These are phyloP conservation scores for Leucophenga varia DNA, from an alignment of 1,140 invertebrate genomes.

Conservation along the genomic window DNA sequence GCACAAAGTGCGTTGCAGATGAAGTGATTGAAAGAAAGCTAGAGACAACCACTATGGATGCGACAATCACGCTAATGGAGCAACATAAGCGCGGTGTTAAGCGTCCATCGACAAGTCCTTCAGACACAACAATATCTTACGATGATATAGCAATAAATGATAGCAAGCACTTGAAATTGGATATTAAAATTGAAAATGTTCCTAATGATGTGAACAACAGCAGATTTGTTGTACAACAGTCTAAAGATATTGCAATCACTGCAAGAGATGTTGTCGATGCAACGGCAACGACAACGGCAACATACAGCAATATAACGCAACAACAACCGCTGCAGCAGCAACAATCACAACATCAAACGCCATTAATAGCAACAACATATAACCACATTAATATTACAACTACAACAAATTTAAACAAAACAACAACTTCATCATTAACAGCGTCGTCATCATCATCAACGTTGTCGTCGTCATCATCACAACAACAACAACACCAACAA, in stretches of 20 bases:
- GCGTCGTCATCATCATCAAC: too few species aligned
- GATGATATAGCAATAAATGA: slow-evolving; percentile 25
- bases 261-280: slow-evolving; percentile 35
- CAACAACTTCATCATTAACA: too few species aligned
- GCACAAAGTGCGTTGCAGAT: slow-evolving; percentile 38
- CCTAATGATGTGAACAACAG: slow-evolving; percentile 26
- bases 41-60: slow-evolving; percentile 16
- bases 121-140: slow-evolving; percentile 20
- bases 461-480: neutral
- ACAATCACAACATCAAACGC: too few species aligned
- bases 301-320: neutral
- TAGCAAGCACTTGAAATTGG: slow-evolving; percentile 29
- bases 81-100: slow-evolving; percentile 36
- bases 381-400: too few species aligned
- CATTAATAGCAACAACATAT: too few species aligned
- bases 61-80: slow-evolving; percentile 18
- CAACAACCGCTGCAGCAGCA: slow-evolving; percentile 9
- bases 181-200: slow-evolving; percentile 25
- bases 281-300: neutral
- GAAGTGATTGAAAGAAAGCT: too few species aligned
- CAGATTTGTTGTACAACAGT: too few species aligned
- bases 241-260: neutral
- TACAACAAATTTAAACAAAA: too few species aligned
- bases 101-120: slow-evolving; percentile 39
- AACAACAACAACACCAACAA: slow-evolving; percentile 21